Percentiles rank a stretch among this genome's conserved stretches.
Evolutionary conservation across 2,888 invertebrate species (phyloP).

Genomic region (Eledona agricola): DNA sequence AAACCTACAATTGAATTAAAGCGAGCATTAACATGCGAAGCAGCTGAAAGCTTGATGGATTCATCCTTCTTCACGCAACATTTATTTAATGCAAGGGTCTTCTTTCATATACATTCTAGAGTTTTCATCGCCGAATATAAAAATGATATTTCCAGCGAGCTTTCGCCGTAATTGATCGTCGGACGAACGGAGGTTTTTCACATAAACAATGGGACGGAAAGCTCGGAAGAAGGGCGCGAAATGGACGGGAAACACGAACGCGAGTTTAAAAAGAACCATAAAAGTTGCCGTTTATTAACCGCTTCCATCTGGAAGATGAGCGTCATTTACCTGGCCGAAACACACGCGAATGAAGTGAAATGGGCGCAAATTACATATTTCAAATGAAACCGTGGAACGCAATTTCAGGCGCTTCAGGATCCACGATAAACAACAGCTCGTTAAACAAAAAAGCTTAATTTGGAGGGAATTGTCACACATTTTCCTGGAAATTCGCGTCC

Average conservation of each 20-base stretch:
- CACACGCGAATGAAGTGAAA: too few species aligned
- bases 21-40: too few species aligned
- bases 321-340: too few species aligned
- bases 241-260: background rate
- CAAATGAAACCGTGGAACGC: too few species aligned
- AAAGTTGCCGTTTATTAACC: too few species aligned
- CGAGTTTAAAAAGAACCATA: slow-evolving; percentile 1
- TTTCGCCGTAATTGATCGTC: slow-evolving; percentile 19
- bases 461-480: too few species aligned
- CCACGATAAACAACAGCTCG: too few species aligned
- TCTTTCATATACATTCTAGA: slow-evolving; percentile 19
- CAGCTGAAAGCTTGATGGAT: slow-evolving; percentile 24
- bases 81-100: slow-evolving; percentile 21
- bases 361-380: too few species aligned
- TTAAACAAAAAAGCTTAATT: too few species aligned
- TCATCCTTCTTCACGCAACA: slow-evolving; percentile 23
- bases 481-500: too few species aligned
- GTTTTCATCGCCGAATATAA: slow-evolving; percentile 29
- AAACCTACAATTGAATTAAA: slow-evolving; percentile 17
- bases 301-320: too few species aligned
- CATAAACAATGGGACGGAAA: slow-evolving; percentile 16
- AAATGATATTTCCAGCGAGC: slow-evolving; percentile 29
- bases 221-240: slow-evolving; percentile 4
- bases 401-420: too few species aligned
- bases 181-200: slow-evolving; percentile 15